Evolutionary conservation across 2,888 invertebrate genomes (phyloP).

Genomic region (Belgica antarctica): DNA sequence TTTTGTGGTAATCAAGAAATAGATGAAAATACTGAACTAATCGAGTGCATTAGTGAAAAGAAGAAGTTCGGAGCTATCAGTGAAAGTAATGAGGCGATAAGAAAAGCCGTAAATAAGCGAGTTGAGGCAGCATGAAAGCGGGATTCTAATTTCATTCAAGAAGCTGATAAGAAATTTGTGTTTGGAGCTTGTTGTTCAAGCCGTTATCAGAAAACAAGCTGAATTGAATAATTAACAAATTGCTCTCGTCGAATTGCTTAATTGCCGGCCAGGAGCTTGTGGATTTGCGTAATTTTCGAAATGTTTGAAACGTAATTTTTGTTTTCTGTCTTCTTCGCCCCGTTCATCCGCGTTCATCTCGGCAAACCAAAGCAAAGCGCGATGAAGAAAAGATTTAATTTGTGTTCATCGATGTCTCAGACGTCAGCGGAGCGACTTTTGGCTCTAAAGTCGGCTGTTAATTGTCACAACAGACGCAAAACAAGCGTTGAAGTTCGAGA

Average conservation of each 20-base stretch:
- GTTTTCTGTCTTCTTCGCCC: neutral
- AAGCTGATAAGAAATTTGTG: constrained; percentile 32
- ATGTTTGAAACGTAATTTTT: constrained; percentile 34
- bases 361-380: no score
- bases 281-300: neutral
- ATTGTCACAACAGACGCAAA: neutral
- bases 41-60: constrained; percentile 3
- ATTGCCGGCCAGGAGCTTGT: neutral
- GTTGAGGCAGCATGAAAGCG: constrained; percentile 31
- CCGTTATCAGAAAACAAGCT: constrained; percentile 22
- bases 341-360: constrained; percentile 17
- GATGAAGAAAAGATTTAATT: neutral
- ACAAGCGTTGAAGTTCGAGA: neutral
- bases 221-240: constrained; percentile 20
- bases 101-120: neutral
- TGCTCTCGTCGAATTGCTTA: neutral
- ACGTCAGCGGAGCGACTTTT: no score
- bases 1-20: no score
- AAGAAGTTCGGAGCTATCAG: neutral
- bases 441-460: no score
- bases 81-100: constrained; percentile 34
- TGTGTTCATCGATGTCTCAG: neutral
- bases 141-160: constrained; percentile 5
- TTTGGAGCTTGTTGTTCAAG: neutral
- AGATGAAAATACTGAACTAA: neutral